Conservation (phyloP, 2,888 invertebrate genomes). For the Deilephila porcellus region DNA sequence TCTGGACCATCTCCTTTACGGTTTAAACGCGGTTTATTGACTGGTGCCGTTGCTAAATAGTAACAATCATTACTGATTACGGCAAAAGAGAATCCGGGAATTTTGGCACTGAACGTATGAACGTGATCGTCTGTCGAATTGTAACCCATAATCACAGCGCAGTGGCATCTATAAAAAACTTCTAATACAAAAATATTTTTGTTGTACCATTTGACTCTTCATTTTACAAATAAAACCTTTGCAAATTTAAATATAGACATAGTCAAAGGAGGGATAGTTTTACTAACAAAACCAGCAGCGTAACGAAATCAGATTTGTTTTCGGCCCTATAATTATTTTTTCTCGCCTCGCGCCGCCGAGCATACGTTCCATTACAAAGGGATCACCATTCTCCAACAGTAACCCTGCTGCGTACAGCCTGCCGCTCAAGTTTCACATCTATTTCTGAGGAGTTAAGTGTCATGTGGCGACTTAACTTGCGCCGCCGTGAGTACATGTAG, state of each 20-base stretch:
- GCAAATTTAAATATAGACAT: not conserved
- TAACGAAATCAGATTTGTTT: slow-evolving; percentile 35
- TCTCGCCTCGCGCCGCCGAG: slow-evolving; percentile 37
- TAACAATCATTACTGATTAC: no score
- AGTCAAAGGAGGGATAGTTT: not conserved
- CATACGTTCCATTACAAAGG: slow-evolving; percentile 65
- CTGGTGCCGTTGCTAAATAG: no score
- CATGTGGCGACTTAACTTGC: slow-evolving; percentile 7
- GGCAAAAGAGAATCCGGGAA: no score
- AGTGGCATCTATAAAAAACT: no score
- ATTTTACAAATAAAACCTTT: no score
- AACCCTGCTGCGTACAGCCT: slow-evolving; percentile 25
- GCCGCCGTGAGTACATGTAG: slow-evolving; percentile 14
- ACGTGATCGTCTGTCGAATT: no score
- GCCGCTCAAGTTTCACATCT: slow-evolving; percentile 23
- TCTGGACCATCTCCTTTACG: no score
- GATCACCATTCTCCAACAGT: slow-evolving; percentile 54
- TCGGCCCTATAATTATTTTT: slow-evolving; percentile 65
- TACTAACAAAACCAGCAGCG: not conserved
- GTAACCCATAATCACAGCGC: no score
- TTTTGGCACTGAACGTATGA: no score
- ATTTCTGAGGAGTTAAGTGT: slow-evolving; percentile 22
- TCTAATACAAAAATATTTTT: no score
- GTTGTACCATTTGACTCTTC: no score
- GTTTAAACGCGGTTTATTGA: no score